Conservation (phyloP, 2,888 invertebrate genomes). For the Podabrus alpinus region DNA sequence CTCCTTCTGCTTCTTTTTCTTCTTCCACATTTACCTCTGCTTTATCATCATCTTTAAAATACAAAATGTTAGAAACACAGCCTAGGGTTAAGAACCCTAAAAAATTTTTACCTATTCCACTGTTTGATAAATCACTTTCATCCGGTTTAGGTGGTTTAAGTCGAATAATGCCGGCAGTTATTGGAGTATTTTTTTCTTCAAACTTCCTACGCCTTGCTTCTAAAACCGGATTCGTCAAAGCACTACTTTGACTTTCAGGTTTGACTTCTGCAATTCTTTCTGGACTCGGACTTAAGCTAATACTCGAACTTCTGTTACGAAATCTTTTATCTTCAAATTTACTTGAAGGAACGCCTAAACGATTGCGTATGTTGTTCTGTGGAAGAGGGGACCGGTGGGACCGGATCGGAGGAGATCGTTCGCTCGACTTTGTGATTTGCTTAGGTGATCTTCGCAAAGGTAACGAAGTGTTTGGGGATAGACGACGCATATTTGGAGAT, state of each 20-base stretch:
- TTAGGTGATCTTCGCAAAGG: slow-evolving; percentile 14
- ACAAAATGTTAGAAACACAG: not conserved
- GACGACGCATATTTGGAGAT: slow-evolving; percentile 14
- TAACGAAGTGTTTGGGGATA: slow-evolving; percentile 7
- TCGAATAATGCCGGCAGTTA: slow-evolving; percentile 58
- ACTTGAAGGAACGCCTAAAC: slow-evolving; percentile 35
- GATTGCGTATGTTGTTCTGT: slow-evolving; percentile 38
- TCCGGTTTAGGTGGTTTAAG: slow-evolving; percentile 45
- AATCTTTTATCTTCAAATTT: slow-evolving; percentile 5
- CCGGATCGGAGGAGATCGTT: not conserved
- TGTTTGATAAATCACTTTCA: slow-evolving; percentile 17
- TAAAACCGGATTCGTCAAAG: slow-evolving; percentile 54
- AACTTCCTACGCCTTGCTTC: slow-evolving; percentile 61
- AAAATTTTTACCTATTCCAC: not conserved
- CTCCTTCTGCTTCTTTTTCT: slow-evolving; percentile 36
- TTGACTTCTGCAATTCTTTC: slow-evolving; percentile 24
- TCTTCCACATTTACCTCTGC: slow-evolving; percentile 8
- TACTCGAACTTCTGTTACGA: slow-evolving; percentile 22
- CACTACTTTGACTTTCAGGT: slow-evolving; percentile 9
- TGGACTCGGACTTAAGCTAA: slow-evolving; percentile 34
- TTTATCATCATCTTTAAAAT: not conserved
- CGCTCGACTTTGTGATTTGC: slow-evolving; percentile 22
- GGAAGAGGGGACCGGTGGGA: slow-evolving; percentile 12
- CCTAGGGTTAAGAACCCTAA: not conserved
- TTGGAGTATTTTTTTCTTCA: slow-evolving; percentile 57